Evolutionary conservation across 2,888 invertebrate genomes (phyloP).

Genomic region (Crocallis elinguaria): DNA sequence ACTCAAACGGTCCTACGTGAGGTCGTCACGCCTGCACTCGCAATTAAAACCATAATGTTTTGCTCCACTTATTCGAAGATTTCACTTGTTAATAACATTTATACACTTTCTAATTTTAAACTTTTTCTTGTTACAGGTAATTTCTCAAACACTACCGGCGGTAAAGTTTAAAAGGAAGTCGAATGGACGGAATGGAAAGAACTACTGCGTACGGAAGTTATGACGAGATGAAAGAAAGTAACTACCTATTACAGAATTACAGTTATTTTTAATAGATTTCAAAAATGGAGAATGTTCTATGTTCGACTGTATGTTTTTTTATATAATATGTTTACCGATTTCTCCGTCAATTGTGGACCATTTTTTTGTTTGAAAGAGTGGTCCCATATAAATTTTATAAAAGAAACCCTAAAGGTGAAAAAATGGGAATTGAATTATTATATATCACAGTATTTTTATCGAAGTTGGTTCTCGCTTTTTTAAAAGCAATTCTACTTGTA

Average conservation of each 20-base stretch:
- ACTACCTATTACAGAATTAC: neutral
- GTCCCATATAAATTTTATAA: too few relatives aligned
- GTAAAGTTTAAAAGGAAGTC: slow-evolving; percentile 3
- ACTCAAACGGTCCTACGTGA: slow-evolving; percentile 19
- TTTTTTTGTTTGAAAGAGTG: too few relatives aligned
- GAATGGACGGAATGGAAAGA: slow-evolving; percentile 12
- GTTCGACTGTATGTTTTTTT: neutral
- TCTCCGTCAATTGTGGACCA: too few relatives aligned
- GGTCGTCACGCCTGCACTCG: slow-evolving; percentile 31
- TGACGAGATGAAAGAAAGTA: neutral
- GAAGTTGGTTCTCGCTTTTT: too few relatives aligned
- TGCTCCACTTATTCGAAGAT: slow-evolving; percentile 35
- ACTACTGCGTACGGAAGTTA: neutral
- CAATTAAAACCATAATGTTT: slow-evolving; percentile 38
- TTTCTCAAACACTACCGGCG: slow-evolving; percentile 28
- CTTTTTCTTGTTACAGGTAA: slow-evolving; percentile 64
- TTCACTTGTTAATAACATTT: slow-evolving; percentile 41
- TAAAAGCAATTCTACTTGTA: too few relatives aligned
- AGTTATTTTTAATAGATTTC: neutral
- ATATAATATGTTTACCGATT: too few relatives aligned
- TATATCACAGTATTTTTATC: too few relatives aligned
- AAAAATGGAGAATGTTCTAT: neutral
- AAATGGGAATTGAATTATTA: too few relatives aligned
- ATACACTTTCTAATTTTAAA: slow-evolving; percentile 38
- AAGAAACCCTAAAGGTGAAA: too few relatives aligned